These are phyloP conservation scores for Myanophis thanlyinensis DNA, from an alignment of 2,113 vertebrate species.

Conservation along the genomic window DNA sequence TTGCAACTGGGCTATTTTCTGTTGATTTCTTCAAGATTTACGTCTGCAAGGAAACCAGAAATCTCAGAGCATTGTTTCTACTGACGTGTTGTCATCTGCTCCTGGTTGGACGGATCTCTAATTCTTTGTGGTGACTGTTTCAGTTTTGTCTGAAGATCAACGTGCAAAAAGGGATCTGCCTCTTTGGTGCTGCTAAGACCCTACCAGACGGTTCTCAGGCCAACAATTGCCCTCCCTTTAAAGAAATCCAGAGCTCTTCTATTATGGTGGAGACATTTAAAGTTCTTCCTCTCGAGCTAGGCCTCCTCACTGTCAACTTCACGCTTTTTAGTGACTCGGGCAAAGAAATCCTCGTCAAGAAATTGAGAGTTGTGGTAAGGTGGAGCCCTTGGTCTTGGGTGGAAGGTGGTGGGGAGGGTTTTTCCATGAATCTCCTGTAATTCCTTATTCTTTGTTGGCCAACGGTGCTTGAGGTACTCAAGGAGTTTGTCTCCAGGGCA, in stretches of 20 bases:
- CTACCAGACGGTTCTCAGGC: rapidly evolving
- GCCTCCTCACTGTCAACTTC: conserved; percentile 83
- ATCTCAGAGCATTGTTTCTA: no score
- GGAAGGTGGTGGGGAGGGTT: not conserved
- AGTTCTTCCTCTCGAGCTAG: conserved; percentile 81
- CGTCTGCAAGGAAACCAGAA: no score
- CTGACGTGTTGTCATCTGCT: not conserved
- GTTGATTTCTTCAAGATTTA: no score
- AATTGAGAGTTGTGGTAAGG: conserved; percentile 85
- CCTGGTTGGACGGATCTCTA: not conserved
- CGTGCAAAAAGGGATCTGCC: conserved; percentile 75
- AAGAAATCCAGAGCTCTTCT: conserved; percentile 43
- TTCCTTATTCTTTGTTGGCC: not conserved
- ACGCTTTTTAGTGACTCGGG: conserved; percentile 59
- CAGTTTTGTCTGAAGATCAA: conserved; percentile 83
- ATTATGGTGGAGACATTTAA: conserved; percentile 70
- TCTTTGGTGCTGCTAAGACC: conserved; percentile 52
- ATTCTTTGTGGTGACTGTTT: conserved; percentile 5
- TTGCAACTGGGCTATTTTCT: no score
- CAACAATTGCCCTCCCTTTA: conserved; percentile 15
- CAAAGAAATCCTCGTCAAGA: conserved; percentile 78
- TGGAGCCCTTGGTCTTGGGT: not conserved
- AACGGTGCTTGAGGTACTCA: not conserved
- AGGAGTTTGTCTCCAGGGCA: not conserved
- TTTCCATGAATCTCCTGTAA: not conserved